Base-by-base conservation (phyloP, 2,113 vertebrate species). In the Pterophyllum scalare region DNA sequence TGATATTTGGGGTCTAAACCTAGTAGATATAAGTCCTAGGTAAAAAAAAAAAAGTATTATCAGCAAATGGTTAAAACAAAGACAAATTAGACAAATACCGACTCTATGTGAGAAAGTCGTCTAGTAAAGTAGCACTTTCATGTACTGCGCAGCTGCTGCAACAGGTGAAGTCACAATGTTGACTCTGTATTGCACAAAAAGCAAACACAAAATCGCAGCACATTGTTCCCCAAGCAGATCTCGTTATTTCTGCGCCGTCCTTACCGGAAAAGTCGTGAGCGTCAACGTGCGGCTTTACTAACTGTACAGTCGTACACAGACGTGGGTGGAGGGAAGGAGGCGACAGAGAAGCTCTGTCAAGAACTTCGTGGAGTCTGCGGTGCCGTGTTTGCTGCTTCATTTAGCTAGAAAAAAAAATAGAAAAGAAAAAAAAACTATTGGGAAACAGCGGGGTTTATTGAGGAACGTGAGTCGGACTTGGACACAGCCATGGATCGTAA, bases 401-500 rank as follows among this genome's bases (percentile, higher is more conserved):
- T 65, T 57, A 33, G 8, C 46, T 17, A 59, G 64, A 40, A 74
- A 49, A 28, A 59, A 58, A 59, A 56, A 60, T 52, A 77, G 8
- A 77, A n/a, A 20, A 1, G 8, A 38, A 10, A 10, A 38, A 10
- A 9, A 38, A 52, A 11, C 40, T 6, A 14, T 38, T n/a, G 59
- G 67, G 38, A 62, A 59, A 35, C 17, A 46, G 77, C 77, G 22
- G 76, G 11, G 59, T 6, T 15, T 24, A 24, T 20, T 31, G 24
- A 77, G 65, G 65, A 72, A 62, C 20, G 81, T 1, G 67, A 81
- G 59, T 43, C 64, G 60, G 64, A 81, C 59, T 15, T 52, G 84
- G 88, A 85, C 84, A 12, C 76, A 74, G 89, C 81, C 87, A 95
- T 95, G 95, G 93, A 90, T 4, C 91, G 95, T 95, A 59, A 94